These are phyloP conservation scores for Panthera tigris DNA, from an alignment of 2,113 vertebrate species.

Conservation along the genomic window DNA sequence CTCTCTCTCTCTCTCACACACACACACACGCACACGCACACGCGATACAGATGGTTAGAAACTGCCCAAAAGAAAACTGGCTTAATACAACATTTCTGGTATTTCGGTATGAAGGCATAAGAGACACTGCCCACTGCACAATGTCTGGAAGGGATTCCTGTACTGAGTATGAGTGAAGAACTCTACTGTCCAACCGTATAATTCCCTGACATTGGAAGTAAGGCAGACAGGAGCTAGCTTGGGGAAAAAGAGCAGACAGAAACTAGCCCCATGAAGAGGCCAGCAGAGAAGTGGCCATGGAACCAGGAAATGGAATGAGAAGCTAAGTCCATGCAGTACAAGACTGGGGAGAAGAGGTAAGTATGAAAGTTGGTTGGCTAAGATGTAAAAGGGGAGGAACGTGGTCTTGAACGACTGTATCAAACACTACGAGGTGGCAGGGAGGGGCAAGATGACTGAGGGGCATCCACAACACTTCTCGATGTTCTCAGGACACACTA, in stretches of 20 bases:
- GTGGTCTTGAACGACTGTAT: background rate
- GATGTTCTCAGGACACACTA: background rate
- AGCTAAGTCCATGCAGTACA: background rate
- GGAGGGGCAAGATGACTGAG: fast-evolving
- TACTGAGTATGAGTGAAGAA: background rate
- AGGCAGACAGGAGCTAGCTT: background rate
- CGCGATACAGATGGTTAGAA: background rate
- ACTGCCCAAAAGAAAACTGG: background rate
- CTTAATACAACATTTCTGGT: background rate
- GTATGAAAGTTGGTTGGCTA: background rate
- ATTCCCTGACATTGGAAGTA: background rate
- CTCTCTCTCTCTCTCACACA: no score
- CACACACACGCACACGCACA: no score
- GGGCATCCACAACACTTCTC: background rate
- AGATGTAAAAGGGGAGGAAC: background rate
- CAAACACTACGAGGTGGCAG: background rate
- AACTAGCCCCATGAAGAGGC: background rate
- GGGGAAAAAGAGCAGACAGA: background rate
- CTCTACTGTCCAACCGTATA: background rate
- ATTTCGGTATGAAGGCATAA: background rate
- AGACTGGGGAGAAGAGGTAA: background rate
- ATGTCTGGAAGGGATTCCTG: background rate
- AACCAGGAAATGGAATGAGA: background rate
- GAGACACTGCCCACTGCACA: background rate
- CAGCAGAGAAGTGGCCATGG: background rate